phyloP scores from a whole-genome alignment of 2,888 invertebrate genomes.

The Margaritifera margaritifera region DNA sequence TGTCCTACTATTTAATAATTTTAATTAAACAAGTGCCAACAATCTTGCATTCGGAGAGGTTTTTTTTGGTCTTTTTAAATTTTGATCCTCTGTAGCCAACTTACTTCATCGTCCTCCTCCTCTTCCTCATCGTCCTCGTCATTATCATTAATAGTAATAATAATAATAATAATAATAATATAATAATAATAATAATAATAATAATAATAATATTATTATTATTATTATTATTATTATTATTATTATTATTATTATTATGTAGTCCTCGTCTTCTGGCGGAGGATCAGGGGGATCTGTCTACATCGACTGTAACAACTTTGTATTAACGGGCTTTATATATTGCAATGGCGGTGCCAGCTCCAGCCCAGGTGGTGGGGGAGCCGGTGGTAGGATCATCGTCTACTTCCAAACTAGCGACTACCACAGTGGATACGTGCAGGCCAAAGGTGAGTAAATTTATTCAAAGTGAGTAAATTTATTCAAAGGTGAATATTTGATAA shows the following conservation, averaged over 20 bases:
- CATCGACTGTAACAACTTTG: constrained; percentile 19
- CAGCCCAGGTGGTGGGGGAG: constrained; percentile 52
- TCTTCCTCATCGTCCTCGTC: no score
- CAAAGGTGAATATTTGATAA: background rate
- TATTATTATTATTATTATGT: constrained; percentile 5
- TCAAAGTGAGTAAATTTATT: no score
- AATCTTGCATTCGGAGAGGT: no score
- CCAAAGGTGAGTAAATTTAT: constrained; percentile 56
- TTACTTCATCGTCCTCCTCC: no score
- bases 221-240: constrained; percentile 2
- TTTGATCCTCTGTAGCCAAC: no score
- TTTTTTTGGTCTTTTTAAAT: no score
- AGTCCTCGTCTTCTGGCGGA: constrained; percentile 45
- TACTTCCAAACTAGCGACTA: constrained; percentile 38
- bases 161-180: no score
- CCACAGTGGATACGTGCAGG: constrained; percentile 40
- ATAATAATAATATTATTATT: no score
- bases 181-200: no score
- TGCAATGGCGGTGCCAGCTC: constrained; percentile 48
- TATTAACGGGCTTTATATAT: constrained; percentile 38
- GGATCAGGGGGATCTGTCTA: constrained; percentile 59
- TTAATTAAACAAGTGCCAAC: no score
- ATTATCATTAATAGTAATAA: no score
- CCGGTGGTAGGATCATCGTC: constrained; percentile 50
- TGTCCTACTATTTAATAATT: no score